These are phyloP conservation scores for Diacarnus erythraeanus DNA, from an alignment of 37 sponge, comb jelly and placozoan genomes.

Conservation along the genomic window DNA sequence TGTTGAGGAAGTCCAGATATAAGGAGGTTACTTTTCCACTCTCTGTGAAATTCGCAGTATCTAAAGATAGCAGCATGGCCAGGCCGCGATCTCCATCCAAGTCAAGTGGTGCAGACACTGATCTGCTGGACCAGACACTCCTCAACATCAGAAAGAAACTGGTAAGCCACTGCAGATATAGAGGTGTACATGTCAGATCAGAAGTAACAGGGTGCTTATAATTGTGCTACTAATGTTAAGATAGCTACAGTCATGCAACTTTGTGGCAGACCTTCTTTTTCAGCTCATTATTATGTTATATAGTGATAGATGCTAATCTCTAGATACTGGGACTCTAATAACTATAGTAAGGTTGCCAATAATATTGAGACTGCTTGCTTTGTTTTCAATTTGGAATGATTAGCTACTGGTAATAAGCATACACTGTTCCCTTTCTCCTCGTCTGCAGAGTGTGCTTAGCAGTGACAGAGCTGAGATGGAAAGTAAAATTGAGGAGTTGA, in stretches of 20 bases:
- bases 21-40: background rate
- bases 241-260: too few relatives aligned
- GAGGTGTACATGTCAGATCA: too few relatives aligned
- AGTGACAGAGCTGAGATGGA: background rate
- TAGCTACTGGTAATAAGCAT: background rate
- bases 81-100: background rate
- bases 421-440: background rate
- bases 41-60: background rate
- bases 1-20: background rate
- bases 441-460: background rate
- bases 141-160: background rate
- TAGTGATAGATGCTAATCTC: too few relatives aligned
- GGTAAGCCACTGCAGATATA: too few relatives aligned
- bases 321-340: too few relatives aligned
- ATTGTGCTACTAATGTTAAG: too few relatives aligned
- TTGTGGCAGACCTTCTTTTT: too few relatives aligned
- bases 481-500: background rate
- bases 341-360: too few relatives aligned
- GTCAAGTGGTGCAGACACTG: background rate
- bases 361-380: too few relatives aligned
- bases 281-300: too few relatives aligned
- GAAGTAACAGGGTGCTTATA: too few relatives aligned
- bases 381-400: too few relatives aligned
- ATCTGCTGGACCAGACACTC: background rate
- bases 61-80: background rate